phyloP scores from a whole-genome alignment of 2,888 invertebrate genomes.

The Ametastegia equiseti region DNA sequence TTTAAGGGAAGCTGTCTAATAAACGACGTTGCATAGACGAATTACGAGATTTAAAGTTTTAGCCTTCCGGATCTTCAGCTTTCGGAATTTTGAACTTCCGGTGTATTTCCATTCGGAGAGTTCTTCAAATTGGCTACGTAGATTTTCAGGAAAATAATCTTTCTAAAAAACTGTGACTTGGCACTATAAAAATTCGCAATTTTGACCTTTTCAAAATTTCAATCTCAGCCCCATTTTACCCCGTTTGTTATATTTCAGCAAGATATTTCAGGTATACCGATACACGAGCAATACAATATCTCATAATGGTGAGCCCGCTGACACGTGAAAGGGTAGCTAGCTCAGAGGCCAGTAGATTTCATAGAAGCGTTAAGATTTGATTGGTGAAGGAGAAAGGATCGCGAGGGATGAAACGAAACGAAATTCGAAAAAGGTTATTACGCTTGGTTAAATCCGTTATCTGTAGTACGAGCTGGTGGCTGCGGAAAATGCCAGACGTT shows the following conservation, averaged over 20 bases:
- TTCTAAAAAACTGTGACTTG: too few species aligned
- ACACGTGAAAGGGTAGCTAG: neutral
- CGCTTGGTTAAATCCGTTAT: slow-evolving; percentile 21
- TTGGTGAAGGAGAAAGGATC: neutral
- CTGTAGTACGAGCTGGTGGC: neutral
- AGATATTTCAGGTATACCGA: neutral
- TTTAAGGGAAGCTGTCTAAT: too few species aligned
- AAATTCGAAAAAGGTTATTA: slow-evolving; percentile 4
- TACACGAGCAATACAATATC: neutral
- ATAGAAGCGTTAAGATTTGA: neutral
- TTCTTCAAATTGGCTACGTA: too few species aligned
- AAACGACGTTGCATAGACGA: too few species aligned
- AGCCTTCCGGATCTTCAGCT: too few species aligned
- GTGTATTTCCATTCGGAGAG: too few species aligned
- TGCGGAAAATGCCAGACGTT: neutral
- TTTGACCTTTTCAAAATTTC: too few species aligned
- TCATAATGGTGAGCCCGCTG: neutral
- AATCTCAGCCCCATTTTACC: too few species aligned
- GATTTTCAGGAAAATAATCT: too few species aligned
- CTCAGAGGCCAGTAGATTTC: neutral
- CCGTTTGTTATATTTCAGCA: neutral
- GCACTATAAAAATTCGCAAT: too few species aligned
- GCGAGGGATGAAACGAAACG: neutral
- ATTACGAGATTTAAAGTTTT: too few species aligned
- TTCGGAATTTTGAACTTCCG: too few species aligned